Conservation (phyloP, 2,888 invertebrate species). For the Drosophila multiciliata region DNA sequence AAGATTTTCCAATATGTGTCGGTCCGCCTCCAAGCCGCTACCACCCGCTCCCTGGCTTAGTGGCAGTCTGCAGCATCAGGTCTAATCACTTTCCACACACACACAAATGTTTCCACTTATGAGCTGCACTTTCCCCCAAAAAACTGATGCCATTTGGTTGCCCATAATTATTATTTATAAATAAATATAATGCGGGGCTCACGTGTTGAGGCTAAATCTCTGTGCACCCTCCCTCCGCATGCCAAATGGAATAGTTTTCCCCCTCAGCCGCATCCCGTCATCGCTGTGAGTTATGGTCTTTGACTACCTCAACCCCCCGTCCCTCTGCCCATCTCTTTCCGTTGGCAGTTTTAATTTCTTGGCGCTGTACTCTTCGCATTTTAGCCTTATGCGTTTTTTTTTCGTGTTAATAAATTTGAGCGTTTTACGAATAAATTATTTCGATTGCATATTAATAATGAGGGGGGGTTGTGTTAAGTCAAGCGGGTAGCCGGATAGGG, state of each 20-base stretch:
- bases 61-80: not conserved
- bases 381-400: slow-evolving; percentile 25
- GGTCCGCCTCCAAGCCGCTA: not conserved
- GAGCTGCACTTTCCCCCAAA: slow-evolving; percentile 38
- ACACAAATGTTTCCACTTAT: slow-evolving; percentile 27
- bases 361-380: slow-evolving; percentile 16
- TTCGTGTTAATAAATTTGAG: slow-evolving; percentile 73
- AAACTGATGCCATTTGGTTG: slow-evolving; percentile 39
- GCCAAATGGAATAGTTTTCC: slow-evolving; percentile 24
- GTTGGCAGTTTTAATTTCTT: slow-evolving; percentile 32
- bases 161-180: slow-evolving; percentile 76
- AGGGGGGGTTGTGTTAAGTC: slow-evolving; percentile 26
- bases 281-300: slow-evolving; percentile 58
- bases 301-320: slow-evolving; percentile 39
- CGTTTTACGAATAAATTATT: slow-evolving; percentile 75
- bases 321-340: slow-evolving; percentile 10
- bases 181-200: slow-evolving; percentile 65
- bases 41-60: slow-evolving; percentile 6
- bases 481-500: slow-evolving; percentile 47
- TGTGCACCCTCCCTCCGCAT: slow-evolving; percentile 11
- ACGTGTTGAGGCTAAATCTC: slow-evolving; percentile 67
- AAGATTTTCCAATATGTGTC: slow-evolving; percentile 25
- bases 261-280: slow-evolving; percentile 9
- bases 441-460: slow-evolving; percentile 70
- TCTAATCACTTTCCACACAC: slow-evolving; percentile 18